phyloP scores from a whole-genome alignment of 92 coral and sea anemone species.

The Parazoanthus darwini region DNA sequence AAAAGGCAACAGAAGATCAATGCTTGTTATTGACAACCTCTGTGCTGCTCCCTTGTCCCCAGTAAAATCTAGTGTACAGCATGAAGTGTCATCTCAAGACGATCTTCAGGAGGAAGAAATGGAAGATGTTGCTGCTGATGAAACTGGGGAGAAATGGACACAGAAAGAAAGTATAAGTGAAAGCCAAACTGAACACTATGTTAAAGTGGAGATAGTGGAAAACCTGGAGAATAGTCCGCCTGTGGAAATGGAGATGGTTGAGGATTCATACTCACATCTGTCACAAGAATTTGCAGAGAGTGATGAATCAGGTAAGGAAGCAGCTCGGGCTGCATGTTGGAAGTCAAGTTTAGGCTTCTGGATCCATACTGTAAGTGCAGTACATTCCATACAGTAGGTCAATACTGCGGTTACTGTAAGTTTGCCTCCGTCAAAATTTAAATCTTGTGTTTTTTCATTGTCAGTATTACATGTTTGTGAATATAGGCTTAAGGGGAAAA shows the following conservation, averaged over 20 bases:
- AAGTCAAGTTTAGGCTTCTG: too few species aligned
- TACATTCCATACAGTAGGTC: too few species aligned
- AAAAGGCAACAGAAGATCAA: slow-evolving; percentile 58
- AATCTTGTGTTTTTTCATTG: too few species aligned
- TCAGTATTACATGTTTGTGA: too few species aligned
- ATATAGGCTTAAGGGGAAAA: too few species aligned
- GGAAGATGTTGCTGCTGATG: background rate
- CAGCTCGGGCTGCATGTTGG: too few species aligned
- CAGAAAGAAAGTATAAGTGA: slow-evolving; percentile 49
- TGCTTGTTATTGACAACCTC: slow-evolving; percentile 81
- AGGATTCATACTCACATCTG: slow-evolving; percentile 27
- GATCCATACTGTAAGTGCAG: too few species aligned
- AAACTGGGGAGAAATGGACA: slow-evolving; percentile 20
- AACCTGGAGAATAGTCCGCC: slow-evolving; percentile 56
- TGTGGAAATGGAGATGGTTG: slow-evolving; percentile 49
- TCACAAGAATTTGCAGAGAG: slow-evolving; percentile 61
- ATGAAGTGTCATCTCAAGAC: background rate
- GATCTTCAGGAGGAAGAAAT: background rate
- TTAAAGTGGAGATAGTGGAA: slow-evolving; percentile 77
- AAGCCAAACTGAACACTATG: slow-evolving; percentile 77
- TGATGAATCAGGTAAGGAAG: slow-evolving; percentile 76
- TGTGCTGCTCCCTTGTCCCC: slow-evolving; percentile 22
- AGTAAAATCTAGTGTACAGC: background rate
- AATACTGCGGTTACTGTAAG: too few species aligned
- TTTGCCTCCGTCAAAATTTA: too few species aligned